Evolutionary conservation across 92 coral and sea anemone genomes (phyloP).

Genomic region (Porites evermanni): DNA sequence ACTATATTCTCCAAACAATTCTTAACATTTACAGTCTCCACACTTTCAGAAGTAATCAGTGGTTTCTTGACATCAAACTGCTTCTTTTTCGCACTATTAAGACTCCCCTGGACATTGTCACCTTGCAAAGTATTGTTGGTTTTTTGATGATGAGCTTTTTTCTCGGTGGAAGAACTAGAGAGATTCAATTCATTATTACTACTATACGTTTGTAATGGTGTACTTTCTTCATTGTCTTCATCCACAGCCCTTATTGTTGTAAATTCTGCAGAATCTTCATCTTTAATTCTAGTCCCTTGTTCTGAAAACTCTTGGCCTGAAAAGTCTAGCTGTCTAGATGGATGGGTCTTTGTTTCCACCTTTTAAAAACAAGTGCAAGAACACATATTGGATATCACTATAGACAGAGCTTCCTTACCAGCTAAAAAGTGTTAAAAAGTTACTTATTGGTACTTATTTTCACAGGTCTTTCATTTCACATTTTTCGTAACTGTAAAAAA

Average conservation of each 20-base stretch:
- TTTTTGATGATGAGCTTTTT: neutral
- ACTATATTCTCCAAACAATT: neutral
- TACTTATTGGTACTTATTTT: no score
- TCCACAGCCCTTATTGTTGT: neutral
- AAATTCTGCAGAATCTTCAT: neutral
- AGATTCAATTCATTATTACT: neutral
- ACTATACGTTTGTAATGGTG: neutral
- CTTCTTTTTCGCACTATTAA: neutral
- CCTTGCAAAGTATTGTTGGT: neutral
- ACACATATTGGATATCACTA: neutral
- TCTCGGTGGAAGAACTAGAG: neutral
- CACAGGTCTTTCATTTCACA: no score
- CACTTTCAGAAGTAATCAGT: neutral
- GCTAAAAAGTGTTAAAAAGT: no score
- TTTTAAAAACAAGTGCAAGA: neutral
- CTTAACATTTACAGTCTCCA: neutral
- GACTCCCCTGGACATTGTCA: neutral
- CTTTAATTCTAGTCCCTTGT: neutral
- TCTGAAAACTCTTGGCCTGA: constrained; percentile 1
- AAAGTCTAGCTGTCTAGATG: constrained; percentile 33
- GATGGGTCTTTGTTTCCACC: constrained; percentile 11
- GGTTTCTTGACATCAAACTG: neutral
- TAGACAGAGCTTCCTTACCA: neutral
- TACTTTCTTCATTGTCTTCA: neutral
- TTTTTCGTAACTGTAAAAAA: no score